Evolutionary conservation across 1,140 invertebrate species (phyloP).

Genomic region (Zaprionus kolodkinae): DNA sequence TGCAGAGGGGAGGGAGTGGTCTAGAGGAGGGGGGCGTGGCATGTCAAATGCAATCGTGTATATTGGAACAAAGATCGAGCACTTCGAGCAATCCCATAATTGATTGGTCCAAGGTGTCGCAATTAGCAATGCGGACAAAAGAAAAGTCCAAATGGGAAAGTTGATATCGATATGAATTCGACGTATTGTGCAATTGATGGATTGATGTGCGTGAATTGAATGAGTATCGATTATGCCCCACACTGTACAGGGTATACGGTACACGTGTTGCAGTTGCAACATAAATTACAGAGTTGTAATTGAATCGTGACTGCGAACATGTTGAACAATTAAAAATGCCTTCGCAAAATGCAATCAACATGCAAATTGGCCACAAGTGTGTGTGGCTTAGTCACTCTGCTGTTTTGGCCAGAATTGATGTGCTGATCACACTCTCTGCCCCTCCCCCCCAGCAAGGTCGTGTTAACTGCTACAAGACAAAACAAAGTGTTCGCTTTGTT

Average conservation of each 20-base stretch:
- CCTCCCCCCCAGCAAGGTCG: slow-evolving; percentile 47
- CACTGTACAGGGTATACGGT: neutral
- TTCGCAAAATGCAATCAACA: slow-evolving; percentile 60
- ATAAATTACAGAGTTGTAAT: slow-evolving; percentile 72
- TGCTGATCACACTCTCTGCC: slow-evolving; percentile 39
- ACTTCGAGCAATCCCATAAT: slow-evolving; percentile 52
- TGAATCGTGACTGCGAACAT: slow-evolving; percentile 53
- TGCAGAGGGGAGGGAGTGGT: neutral
- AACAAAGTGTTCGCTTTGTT: slow-evolving; percentile 42
- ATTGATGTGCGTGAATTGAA: slow-evolving; percentile 19
- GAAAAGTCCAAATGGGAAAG: slow-evolving; percentile 60
- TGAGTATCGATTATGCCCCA: neutral
- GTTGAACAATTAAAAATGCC: slow-evolving; percentile 33
- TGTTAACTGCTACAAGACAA: slow-evolving; percentile 10
- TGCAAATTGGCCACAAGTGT: slow-evolving; percentile 63
- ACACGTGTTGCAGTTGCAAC: slow-evolving; percentile 30
- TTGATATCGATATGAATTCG: slow-evolving; percentile 17
- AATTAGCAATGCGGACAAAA: slow-evolving; percentile 51
- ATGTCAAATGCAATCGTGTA: slow-evolving; percentile 54
- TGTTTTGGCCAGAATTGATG: slow-evolving; percentile 41
- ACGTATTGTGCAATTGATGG: slow-evolving; percentile 40
- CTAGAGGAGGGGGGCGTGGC: slow-evolving; percentile 47
- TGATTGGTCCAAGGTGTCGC: slow-evolving; percentile 59
- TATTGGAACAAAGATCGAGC: slow-evolving; percentile 67
- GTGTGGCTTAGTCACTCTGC: slow-evolving; percentile 34